phyloP scores from a whole-genome alignment of 2,888 invertebrate genomes.

The Callimorpha dominula region DNA sequence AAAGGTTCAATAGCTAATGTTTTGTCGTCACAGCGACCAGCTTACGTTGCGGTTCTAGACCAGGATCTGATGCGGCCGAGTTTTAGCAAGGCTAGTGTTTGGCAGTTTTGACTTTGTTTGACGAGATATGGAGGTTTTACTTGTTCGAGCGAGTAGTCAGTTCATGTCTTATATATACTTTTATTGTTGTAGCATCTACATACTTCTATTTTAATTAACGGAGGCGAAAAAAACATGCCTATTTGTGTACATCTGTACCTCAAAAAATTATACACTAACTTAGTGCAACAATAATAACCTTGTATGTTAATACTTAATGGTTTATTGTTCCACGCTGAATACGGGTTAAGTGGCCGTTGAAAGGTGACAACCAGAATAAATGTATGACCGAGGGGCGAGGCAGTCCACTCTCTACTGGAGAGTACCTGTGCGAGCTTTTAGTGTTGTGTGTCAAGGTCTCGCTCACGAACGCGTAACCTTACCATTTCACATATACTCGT shows the following conservation, averaged over 20 bases:
- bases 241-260: too few relatives aligned
- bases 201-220: background rate
- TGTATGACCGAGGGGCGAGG: background rate
- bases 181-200: background rate
- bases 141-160: background rate
- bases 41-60: background rate
- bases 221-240: background rate
- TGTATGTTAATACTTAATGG: background rate
- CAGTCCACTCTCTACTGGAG: background rate
- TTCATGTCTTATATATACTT: background rate
- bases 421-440: constrained; percentile 4
- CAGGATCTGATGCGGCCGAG: background rate
- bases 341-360: background rate
- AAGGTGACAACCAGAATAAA: too few relatives aligned
- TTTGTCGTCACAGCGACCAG: background rate
- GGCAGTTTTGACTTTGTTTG: too few relatives aligned
- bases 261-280: background rate
- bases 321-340: background rate
- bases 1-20: background rate
- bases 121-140: too few relatives aligned
- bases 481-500: background rate
- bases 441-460: constrained; percentile 4
- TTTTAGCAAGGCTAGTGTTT: background rate
- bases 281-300: background rate
- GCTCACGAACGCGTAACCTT: background rate